phyloP scores from a whole-genome alignment of 2,113 vertebrate species.

The Australoheros scitulus region DNA sequence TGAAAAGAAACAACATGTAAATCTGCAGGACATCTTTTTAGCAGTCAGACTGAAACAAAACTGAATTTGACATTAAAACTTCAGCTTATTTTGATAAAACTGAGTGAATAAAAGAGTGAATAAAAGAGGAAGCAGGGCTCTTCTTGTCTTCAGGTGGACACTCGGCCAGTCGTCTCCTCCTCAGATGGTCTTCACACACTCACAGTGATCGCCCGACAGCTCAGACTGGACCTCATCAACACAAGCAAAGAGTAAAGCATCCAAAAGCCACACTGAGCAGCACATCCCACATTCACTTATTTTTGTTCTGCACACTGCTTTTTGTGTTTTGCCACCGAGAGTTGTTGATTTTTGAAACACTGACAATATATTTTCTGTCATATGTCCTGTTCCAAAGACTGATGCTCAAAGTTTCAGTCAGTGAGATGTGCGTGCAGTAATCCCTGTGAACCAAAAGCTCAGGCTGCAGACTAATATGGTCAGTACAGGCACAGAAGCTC shows the following conservation, averaged over 20 bases:
- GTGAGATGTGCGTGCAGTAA: background rate
- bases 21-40: background rate
- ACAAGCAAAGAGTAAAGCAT: background rate
- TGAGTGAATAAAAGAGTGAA: background rate
- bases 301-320: background rate
- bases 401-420: background rate
- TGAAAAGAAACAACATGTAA: background rate
- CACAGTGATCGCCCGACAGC: conserved; percentile 24
- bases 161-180: conserved; percentile 60
- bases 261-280: background rate
- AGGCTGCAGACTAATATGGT: too few relatives aligned
- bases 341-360: background rate
- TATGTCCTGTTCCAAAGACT: too few relatives aligned
- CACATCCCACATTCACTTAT: background rate
- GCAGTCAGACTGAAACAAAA: background rate
- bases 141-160: background rate
- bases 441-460: rapidly evolving
- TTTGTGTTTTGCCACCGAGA: rapidly evolving
- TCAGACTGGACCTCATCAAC: conserved; percentile 56
- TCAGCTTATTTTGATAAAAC: background rate
- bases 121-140: background rate
- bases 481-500: background rate
- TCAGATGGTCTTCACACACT: conserved; percentile 63
- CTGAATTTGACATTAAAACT: background rate
- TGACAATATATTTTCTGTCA: too few relatives aligned